phyloP scores from a whole-genome alignment of 2,888 invertebrate species.

The Brachypalpus laphriformis region DNA sequence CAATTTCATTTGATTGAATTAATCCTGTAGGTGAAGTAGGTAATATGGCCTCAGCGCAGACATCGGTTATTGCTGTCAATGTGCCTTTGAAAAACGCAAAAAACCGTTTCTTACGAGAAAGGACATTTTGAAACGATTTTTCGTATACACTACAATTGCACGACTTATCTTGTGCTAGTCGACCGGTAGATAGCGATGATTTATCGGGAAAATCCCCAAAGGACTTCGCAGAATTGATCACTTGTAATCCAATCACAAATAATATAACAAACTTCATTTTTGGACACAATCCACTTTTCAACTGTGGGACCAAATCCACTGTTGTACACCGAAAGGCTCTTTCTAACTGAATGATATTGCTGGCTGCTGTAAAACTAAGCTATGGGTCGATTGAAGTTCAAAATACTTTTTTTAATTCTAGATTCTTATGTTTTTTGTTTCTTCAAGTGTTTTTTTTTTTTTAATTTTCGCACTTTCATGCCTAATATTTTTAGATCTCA shows the following conservation, averaged over 20 bases:
- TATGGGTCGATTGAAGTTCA: too few species aligned
- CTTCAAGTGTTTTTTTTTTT: too few species aligned
- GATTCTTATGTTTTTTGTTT: too few species aligned
- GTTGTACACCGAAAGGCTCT: too few species aligned
- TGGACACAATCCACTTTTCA: too few species aligned
- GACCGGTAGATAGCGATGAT: background rate
- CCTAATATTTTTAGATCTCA: too few species aligned
- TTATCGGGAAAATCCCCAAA: background rate
- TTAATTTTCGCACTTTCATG: too few species aligned
- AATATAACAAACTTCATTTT: background rate
- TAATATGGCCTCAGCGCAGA: conserved; percentile 2
- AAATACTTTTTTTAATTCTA: too few species aligned
- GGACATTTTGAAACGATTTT: conserved; percentile 21
- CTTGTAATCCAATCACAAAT: background rate
- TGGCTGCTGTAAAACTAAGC: too few species aligned
- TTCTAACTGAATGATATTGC: too few species aligned
- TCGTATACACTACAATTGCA: conserved; percentile 4
- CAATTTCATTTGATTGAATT: conserved; percentile 51
- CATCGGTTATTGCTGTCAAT: conserved; percentile 24
- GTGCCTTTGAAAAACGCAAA: conserved; percentile 55
- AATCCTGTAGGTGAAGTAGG: conserved; percentile 11
- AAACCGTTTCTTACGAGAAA: conserved; percentile 39
- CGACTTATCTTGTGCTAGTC: too few species aligned
- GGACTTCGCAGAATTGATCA: background rate
- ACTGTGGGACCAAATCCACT: too few species aligned